Base-by-base conservation (phyloP, 2,888 invertebrate genomes). In the Scaptodrosophila latifasciaeformis region DNA sequence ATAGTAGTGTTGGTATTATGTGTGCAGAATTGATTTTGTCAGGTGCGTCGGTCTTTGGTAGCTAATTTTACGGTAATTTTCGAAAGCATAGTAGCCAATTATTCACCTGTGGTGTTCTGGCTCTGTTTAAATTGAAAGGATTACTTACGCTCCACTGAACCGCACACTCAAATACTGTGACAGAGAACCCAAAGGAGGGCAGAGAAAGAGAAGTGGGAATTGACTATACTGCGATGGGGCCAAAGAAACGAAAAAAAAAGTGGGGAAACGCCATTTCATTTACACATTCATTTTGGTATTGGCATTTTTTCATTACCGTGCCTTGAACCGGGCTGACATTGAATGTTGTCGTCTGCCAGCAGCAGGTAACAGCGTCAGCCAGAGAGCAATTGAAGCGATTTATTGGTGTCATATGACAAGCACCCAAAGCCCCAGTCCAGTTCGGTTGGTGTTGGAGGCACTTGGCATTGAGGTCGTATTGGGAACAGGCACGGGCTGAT, bases 21-120 rank as follows among this genome's bases (percentile, higher is more conserved):
- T n/a, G n/a, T n/a, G n/a, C n/a, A n/a, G n/a, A n/a, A n/a, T n/a
- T 12, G n/a, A 2, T 19, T 40, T n/a, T 4, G n/a, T 12, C 40
- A 17, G 13, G 10, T 17, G 9, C 10, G 37, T 37, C 21, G 21
- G 21, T 39, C 52, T 60, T 49, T 55, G 61, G 46, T 50, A 60
- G 75, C 79, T 75, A 78, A 80, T 80, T 75, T 75, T 75, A 80
- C 81, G 81, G 72, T 66, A 75, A 78, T 71, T 81, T 60, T 80
- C 58, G 68, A 70, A 65, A 64, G 78, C 75, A 70, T 70, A 66
- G 78, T 53, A 62, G 71, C 67, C 76, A 78, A 81, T 76, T 80
- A 76, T 80, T 78, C 75, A 78, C 62, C 67, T 74, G 80, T 57
- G 60, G 60, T 59, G 51, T 39, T 40, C 39, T 49, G 49, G 30